Evolutionary conservation across 2,113 vertebrate genomes (phyloP), one percentile per base, ranked within the genome.

Genomic region (Nasalis larvatus): DNA sequence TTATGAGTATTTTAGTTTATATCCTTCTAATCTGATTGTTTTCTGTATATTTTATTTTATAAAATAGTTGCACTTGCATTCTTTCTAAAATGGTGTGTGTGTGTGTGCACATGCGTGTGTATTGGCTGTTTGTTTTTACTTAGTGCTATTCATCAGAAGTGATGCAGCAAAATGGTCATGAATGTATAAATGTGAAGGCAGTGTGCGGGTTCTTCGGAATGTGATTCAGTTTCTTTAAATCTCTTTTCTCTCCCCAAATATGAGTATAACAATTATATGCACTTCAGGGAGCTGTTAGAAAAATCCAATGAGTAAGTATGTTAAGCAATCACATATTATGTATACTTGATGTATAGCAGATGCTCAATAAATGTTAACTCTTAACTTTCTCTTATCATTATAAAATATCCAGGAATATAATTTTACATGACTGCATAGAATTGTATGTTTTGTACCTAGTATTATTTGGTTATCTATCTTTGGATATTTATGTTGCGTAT

Each of bases 331-430:
- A 86, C 9, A 45, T 30, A 32, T 56, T 35, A 8, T n/a, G 69
- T 18, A 23, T 74, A 68, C 32, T 10, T 58, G 21, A 23, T 27
- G 30, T 73, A 35, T 20, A 69, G 9, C 18, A 60, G 35, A 6
- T 66, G 4, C 27, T 56, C 14, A 37, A 80, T 42, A 89, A 84
- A 47, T 77, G 27, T 42, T 76, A 45, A 63, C 30, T 71, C 17
- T 81, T 45, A 10, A 4, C 60, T 77, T 63, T 66, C 8, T 86
- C 4, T 37, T 49, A 18, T 71, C 2, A n/a, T 27, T 68, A 69
- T 49, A 66, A 94, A 80, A n/a, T 92, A 86, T 86, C 86, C 40
- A 90, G 60, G 35, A 91, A 63, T 12, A 69, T 73, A 92, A 63
- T 86, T 95, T 92, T 78, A 58, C 2, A n/a, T 47, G 21, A 69